These are phyloP conservation scores for Apogon hyalosoma DNA, from an alignment of 2,797 vertebrate genomes.

Conservation along the genomic window DNA sequence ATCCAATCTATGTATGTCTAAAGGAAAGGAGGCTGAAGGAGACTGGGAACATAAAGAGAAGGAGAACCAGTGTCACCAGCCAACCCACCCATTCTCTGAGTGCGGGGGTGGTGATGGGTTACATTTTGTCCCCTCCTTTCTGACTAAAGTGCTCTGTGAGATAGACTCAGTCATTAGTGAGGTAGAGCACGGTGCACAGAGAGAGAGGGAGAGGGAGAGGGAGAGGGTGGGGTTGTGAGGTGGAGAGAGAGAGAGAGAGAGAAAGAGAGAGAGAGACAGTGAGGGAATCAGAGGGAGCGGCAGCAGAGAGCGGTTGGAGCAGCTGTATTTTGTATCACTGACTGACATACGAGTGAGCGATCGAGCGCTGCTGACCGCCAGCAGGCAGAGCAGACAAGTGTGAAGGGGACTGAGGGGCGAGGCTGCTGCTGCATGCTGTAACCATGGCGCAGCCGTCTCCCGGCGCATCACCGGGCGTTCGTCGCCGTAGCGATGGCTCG, in stretches of 20 bases:
- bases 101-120: conserved; percentile 61
- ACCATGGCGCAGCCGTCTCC: conserved; percentile 84
- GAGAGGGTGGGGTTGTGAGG: conserved; percentile 18
- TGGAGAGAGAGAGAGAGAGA: conserved; percentile 19
- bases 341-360: conserved; percentile 40
- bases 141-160: conserved; percentile 63
- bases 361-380: conserved; percentile 32
- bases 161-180: conserved; percentile 70
- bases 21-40: not conserved
- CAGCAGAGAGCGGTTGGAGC: conserved; percentile 30
- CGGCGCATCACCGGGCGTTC: conserved; percentile 72
- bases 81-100: conserved; percentile 23
- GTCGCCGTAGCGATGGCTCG: conserved; percentile 85
- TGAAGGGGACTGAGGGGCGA: conserved; percentile 62
- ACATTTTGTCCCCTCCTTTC: conserved; percentile 46
- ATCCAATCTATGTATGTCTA: too few species aligned
- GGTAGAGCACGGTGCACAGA: conserved; percentile 29
- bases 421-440: conserved; percentile 71
- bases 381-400: conserved; percentile 38
- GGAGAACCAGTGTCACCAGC: conserved; percentile 55
- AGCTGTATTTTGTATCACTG: conserved; percentile 47
- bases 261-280: conserved; percentile 41
- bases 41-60: not conserved
- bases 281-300: conserved; percentile 13
- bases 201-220: conserved; percentile 34